Percentiles rank a stretch among this genome's conserved stretches.
Evolutionary conservation across 2,797 vertebrate species (phyloP).

Genomic region (Pseudochirops cupreus): DNA sequence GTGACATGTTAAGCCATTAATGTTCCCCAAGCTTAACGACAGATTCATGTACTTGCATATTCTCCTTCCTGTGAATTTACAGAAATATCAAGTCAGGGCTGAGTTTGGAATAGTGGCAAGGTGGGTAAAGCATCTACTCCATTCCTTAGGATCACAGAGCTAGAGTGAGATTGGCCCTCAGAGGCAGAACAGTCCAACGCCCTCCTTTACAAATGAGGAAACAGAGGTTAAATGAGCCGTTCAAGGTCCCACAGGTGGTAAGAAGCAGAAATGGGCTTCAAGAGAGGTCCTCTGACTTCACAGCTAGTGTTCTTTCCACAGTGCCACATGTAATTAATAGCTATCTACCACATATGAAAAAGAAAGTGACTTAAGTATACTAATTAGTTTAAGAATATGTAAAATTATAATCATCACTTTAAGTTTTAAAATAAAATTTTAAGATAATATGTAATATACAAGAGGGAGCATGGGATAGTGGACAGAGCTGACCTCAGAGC

Average conservation of each 20-base stretch:
- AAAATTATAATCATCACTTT: slow-evolving; percentile 11
- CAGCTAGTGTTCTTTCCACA: neutral
- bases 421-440: slow-evolving; percentile 15
- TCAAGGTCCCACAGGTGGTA: neutral
- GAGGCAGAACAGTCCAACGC: neutral
- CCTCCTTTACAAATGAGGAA: neutral
- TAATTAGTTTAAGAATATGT: slow-evolving; percentile 27
- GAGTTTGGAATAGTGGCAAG: neutral
- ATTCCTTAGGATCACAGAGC: neutral
- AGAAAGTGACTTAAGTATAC: slow-evolving; percentile 36
- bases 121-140: neutral
- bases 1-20: neutral
- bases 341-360: slow-evolving; percentile 33
- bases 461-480: neutral
- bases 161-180: neutral
- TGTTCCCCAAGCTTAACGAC: neutral
- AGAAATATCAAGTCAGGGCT: neutral
- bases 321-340: neutral
- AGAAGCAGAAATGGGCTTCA: neutral
- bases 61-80: neutral
- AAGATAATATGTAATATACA: neutral
- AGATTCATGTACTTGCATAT: neutral
- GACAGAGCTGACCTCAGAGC: neutral
- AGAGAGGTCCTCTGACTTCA: neutral
- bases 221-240: neutral